Evolutionary conservation across 2,797 vertebrate species (phyloP).

Genomic region (Vipera ursinii): DNA sequence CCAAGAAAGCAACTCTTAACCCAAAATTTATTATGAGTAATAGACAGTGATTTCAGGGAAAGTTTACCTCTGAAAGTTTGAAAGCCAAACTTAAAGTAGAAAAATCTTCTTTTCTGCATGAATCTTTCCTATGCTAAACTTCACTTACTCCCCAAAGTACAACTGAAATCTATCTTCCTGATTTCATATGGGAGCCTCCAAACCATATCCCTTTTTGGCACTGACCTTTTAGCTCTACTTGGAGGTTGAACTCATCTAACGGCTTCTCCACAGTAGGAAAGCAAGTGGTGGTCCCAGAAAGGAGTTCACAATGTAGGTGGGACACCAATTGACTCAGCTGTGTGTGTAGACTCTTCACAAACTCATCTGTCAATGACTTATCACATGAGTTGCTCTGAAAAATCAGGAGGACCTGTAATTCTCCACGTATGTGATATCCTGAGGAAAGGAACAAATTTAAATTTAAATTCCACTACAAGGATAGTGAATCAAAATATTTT

Average conservation of each 20-base stretch:
- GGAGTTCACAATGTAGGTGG: background rate
- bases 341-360: background rate
- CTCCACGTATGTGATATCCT: constrained; percentile 23
- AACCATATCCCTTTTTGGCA: background rate
- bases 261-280: constrained; percentile 13
- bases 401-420: constrained; percentile 2
- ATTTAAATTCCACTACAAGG: background rate
- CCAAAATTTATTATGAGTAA: background rate
- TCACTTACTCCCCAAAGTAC: background rate
- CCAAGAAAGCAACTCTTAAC: background rate
- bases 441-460: background rate
- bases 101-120: background rate
- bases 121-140: background rate
- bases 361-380: background rate
- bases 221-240: constrained; percentile 28
- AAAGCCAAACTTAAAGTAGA: background rate
- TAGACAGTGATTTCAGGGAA: background rate
- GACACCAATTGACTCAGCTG: background rate
- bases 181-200: background rate
- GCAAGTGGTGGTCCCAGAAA: background rate
- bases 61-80: background rate
- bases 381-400: constrained; percentile 20
- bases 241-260: constrained; percentile 9
- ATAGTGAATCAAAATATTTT: background rate
- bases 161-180: background rate